Base-by-base conservation (phyloP, 2,797 vertebrate genomes). In the Picus viridis region DNA sequence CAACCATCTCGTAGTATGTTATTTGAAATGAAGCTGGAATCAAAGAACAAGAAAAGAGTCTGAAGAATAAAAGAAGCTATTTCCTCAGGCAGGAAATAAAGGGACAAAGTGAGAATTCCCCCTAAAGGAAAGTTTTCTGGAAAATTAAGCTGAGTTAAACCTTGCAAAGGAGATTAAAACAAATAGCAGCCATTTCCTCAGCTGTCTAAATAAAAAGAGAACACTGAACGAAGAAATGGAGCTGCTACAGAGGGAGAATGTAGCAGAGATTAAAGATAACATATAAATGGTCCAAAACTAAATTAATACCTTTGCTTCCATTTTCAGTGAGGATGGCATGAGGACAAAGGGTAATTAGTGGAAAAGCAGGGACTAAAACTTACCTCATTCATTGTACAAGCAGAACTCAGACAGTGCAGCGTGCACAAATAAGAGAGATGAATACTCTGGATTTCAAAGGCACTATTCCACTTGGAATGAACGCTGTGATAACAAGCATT, bases 131-230 rank as follows among this genome's bases (percentile, higher is more conserved):
- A 84, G 49, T 84, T 93, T 86, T 88, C 77, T 81, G 47, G 64
- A 94, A 96, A 94, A 89, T 84, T 78, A 88, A 83, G 24, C 47
- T 57, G n/a, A 61, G 14, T 91, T 94, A 86, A 89, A 86, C 27
- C 19, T 93, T 89, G 39, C 22, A 68, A 86, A 93, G 43, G 68
- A n/a, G 57, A 74, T 73, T 83, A 84, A 89, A 96, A 88, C 34
- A 93, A 92, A 89, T 54, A 89, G 41, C 23, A 89, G 41, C 54
- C 68, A 64, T 79, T 95, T 93, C 27, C 45, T 61, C 54, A 79
- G 71, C 49, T 88, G 64, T 84, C 68, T 84, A 94, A 94, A 92
- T 73, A 89, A 81, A 91, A 88, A 67, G 47, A 70, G 73, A 64
- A 29, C n/a, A 53, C 17, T 54, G 61, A 88, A 72, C 63, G 30